Base-by-base conservation (phyloP, 2,113 vertebrate species). In the Pseudorasbora parva region DNA sequence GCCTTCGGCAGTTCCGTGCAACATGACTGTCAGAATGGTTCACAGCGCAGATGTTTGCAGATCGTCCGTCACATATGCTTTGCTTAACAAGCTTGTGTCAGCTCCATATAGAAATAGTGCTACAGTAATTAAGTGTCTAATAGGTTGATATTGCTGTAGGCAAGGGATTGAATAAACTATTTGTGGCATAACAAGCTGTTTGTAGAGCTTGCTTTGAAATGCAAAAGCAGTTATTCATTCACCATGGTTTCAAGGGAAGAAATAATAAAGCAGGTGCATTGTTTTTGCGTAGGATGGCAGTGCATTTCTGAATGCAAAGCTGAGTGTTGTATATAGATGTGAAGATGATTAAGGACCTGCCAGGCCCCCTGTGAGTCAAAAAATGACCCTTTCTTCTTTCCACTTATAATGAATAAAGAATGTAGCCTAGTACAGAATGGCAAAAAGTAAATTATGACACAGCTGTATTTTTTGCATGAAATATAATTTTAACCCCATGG, bases 1-100 rank as follows among this genome's bases (percentile, higher is more conserved):
- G 64, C 45, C 19, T 30, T 78, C 78, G 54, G 82, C 72, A 15
- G 47, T 72, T 64, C 11, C 2, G 25, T 33, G 59, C 56, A 15
- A 19, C 17, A 41, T 33, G 9, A 23, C 60, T 69, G 37, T 57
- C 78, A 33, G 64, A 37, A 56, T 5, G 30, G 62, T 77, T 79
- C 15, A 5, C 8, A 78, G 54, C 17, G 9, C 79, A 85, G 86
- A 82, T 87, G 81, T 80, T 82, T 75, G 64, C 64, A 25, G 59
- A 79, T 80, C 77, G 27, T 80, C 41, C 6, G 75, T 74, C 57
- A 14, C 60, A 83, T 62, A 82, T 76, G 43, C 54, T 83, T 84
- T 66, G 37, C 47, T 74, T 59, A 71, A 84, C 82, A 78, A 73
- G 78, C 45, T 82, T 66, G 72, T 1, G 6, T 71, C 62, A 37